Conservation (phyloP, 2,797 vertebrate species). For the Etheostoma nigrum region DNA sequence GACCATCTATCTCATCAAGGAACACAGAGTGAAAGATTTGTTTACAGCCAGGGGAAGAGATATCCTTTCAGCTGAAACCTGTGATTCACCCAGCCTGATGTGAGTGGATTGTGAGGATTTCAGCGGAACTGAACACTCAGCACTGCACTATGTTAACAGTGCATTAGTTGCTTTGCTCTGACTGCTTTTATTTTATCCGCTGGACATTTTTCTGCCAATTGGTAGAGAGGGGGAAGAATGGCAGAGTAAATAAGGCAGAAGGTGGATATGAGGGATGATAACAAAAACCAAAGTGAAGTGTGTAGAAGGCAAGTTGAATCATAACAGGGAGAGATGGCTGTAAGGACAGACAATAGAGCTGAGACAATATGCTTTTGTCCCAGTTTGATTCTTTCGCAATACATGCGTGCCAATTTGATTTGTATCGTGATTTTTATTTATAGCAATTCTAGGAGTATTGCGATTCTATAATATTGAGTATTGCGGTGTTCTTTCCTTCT, state of each 20-base stretch:
- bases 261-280: neutral
- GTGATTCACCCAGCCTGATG: constrained; percentile 13
- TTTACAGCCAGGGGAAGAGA: constrained; percentile 2
- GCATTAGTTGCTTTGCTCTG: constrained; percentile 28
- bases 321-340: neutral
- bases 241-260: too few relatives aligned
- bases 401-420: too few relatives aligned
- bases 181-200: constrained; percentile 11
- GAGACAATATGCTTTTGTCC: too few relatives aligned
- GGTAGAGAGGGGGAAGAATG: neutral
- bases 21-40: neutral
- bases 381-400: too few relatives aligned
- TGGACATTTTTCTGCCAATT: neutral
- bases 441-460: too few relatives aligned
- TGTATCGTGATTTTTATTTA: too few relatives aligned
- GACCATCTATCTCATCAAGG: neutral
- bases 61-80: constrained; percentile 5
- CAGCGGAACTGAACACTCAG: constrained; percentile 15
- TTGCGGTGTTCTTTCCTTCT: too few relatives aligned
- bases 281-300: neutral
- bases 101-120: constrained; percentile 9
- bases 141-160: constrained; percentile 17
- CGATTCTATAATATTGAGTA: too few relatives aligned
- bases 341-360: neutral
- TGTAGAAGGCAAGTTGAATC: neutral